Evolutionary conservation across 1,140 invertebrate genomes (phyloP), one percentile per base, ranked within the genome.

Genomic region (Lineus longissimus): DNA sequence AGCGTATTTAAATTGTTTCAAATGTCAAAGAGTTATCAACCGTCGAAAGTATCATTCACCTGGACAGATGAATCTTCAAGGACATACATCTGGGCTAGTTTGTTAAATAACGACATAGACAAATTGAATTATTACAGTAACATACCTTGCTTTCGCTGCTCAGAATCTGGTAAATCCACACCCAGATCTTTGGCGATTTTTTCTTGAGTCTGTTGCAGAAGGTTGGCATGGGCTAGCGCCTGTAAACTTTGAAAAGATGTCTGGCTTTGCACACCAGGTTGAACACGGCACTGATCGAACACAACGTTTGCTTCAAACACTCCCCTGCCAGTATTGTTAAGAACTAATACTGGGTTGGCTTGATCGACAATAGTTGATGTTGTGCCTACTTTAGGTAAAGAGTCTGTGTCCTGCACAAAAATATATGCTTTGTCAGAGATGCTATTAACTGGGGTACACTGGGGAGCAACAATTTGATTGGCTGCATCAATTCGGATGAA

Each of bases 211-310:
- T 72, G 66, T 25, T 68, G 66, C 4, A 74, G 59, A 15, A 74
- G 59, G 58, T 70, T 72, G 40, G 72, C 72, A 43, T 72, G 71
- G 15, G 72, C 72, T 59, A 74, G 40, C 23, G 72, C 69, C 55
- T 71, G 70, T 17, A 74, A 57, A 55, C 54, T 61, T 36, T 36
- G 33, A 36, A 36, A 27, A n/a, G 11, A 43, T 43, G 41, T n/a
- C 25, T 7, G 47, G 19, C 47, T 54, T 6, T 19, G 33, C 33
- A 36, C 33, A 36, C 6, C 33, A 36, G 33, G 33, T 36, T 36
- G 33, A 15, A 36, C 33, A 36, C 33, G 4, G 33, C 33, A 36
- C 6, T 51, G 47, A 27, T 51, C 47, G n/a, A 51, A 51, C 7
- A 59, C 33, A 15, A 59, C 30, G 11, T 41, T 67, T 23, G 68